These are phyloP conservation scores for Potamarius usumacintae DNA, from an alignment of 2,113 vertebrate species.

Conservation along the genomic window DNA sequence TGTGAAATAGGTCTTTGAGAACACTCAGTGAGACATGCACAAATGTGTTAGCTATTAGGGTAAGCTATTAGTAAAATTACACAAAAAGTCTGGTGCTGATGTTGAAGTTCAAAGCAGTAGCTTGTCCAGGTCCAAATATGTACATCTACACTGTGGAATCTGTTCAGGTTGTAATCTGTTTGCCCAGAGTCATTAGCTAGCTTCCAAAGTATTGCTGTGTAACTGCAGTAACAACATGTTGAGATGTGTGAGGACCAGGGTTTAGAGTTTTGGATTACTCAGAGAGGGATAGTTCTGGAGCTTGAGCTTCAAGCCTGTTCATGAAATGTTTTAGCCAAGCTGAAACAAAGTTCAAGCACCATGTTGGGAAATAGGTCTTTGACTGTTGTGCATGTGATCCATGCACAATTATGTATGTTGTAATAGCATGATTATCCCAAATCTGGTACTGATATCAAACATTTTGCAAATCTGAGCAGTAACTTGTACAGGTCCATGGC, in stretches of 20 bases:
- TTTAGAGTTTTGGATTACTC: background rate
- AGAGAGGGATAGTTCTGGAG: background rate
- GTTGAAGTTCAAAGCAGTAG: background rate
- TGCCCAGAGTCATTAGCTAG: background rate
- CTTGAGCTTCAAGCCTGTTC: background rate
- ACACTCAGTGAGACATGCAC: background rate
- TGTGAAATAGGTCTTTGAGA: background rate
- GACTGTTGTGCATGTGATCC: background rate
- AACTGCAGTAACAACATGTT: background rate
- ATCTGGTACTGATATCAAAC: background rate
- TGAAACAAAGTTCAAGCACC: background rate
- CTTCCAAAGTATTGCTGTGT: background rate
- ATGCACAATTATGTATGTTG: background rate
- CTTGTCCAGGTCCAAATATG: background rate
- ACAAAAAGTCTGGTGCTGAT: background rate
- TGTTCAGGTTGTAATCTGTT: slow-evolving; percentile 13
- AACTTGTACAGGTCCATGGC: slow-evolving; percentile 3
- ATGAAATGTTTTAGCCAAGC: background rate
- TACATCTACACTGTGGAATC: background rate
- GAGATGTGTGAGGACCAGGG: background rate
- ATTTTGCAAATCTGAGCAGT: background rate
- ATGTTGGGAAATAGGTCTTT: background rate
- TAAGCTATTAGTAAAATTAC: background rate
- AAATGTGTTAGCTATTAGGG: background rate
- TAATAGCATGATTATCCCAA: background rate